Conservation (phyloP, 2,797 vertebrate genomes). For the Glossophaga mutica region DNA sequence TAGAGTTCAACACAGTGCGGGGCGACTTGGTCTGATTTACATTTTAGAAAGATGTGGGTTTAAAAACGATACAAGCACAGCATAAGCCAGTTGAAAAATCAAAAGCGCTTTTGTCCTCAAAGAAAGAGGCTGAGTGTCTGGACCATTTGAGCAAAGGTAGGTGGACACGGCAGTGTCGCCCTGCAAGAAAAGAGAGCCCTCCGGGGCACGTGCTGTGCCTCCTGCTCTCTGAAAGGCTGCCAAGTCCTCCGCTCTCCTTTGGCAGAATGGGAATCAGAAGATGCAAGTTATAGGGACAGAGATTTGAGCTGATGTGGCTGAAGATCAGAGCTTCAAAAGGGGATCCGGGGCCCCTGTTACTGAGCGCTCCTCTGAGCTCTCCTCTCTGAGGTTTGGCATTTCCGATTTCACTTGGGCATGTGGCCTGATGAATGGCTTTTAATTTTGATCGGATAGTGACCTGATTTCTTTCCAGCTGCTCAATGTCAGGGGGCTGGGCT, state of each 20-base stretch:
- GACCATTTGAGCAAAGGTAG: neutral
- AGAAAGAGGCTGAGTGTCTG: neutral
- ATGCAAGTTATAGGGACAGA: neutral
- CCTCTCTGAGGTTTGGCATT: neutral
- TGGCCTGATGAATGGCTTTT: neutral
- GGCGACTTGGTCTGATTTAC: neutral
- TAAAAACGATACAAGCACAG: neutral
- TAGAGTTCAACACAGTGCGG: neutral
- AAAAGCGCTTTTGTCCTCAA: neutral
- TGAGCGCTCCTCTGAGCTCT: neutral
- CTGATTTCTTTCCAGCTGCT: constrained; percentile 38
- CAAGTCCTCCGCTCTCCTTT: neutral
- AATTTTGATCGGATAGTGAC: constrained; percentile 2
- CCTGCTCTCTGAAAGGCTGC: neutral
- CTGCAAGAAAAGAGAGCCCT: neutral
- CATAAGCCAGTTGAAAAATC: neutral
- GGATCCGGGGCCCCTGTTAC: neutral
- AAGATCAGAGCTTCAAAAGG: neutral
- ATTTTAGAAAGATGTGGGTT: neutral
- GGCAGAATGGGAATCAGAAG: neutral
- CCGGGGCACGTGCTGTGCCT: accelerated
- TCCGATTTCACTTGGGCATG: neutral
- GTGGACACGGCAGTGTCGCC: neutral
- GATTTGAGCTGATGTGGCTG: neutral
- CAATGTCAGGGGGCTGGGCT: constrained; percentile 21